A percentile compares a stretch with the other conserved stretches of the same genome.
Evolutionary conservation across 2,113 vertebrate species (phyloP).

Genomic region (Empidonax alnorum): DNA sequence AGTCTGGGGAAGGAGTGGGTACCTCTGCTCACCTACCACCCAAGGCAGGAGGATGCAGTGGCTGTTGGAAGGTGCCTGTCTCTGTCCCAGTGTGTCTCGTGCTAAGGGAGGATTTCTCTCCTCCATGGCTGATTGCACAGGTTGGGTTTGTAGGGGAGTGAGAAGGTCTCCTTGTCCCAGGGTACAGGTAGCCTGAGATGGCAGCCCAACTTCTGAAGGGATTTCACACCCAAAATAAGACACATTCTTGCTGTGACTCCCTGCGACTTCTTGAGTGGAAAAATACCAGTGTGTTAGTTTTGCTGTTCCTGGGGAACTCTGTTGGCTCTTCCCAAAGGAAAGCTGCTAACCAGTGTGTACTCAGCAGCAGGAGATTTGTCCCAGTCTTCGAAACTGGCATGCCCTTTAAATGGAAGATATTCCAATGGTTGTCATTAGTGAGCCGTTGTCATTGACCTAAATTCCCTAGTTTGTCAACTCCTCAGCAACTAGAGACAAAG

Average conservation of each 20-base stretch:
- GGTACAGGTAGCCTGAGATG: neutral
- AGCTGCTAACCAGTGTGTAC: neutral
- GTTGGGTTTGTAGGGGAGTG: neutral
- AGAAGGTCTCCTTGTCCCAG: neutral
- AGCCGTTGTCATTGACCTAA: neutral
- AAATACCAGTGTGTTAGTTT: neutral
- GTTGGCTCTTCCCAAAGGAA: neutral
- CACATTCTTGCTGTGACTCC: neutral
- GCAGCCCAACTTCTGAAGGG: neutral
- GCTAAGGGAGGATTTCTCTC: neutral
- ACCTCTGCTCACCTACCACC: neutral
- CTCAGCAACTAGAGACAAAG: neutral
- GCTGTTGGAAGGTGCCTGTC: neutral
- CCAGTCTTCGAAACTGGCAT: neutral
- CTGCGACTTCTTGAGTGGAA: neutral
- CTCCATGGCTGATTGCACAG: neutral
- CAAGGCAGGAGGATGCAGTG: rapidly evolving
- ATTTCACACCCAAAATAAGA: neutral
- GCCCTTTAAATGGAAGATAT: neutral
- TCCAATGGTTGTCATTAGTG: neutral
- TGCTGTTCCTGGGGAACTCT: neutral
- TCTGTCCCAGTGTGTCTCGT: rapidly evolving
- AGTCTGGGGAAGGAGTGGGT: neutral
- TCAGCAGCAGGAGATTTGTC: neutral
- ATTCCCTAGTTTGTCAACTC: neutral